phyloP scores from a whole-genome alignment of 2,113 vertebrate species.

The Procavia capensis region DNA sequence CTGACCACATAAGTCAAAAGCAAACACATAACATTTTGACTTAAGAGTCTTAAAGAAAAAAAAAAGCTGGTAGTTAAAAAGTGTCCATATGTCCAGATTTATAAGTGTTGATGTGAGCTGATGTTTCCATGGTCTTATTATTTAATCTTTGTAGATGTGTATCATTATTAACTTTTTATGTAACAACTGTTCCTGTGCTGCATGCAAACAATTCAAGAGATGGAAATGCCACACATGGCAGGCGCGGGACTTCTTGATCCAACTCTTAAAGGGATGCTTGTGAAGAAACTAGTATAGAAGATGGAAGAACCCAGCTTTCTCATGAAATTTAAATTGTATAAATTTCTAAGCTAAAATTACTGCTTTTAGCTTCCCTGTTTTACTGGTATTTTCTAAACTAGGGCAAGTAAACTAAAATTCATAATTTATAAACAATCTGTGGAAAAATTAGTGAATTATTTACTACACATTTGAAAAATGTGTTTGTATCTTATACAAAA shows the following conservation, averaged over 20 bases:
- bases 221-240: neutral
- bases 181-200: constrained; percentile 85
- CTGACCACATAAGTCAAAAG: neutral
- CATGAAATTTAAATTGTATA: constrained; percentile 74
- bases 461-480: constrained; percentile 88
- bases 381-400: constrained; percentile 88
- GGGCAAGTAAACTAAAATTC: constrained; percentile 90
- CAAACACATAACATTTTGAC: neutral
- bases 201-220: constrained; percentile 72
- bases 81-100: constrained; percentile 68
- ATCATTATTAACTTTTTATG: constrained; percentile 89
- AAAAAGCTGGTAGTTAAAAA: neutral
- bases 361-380: constrained; percentile 79
- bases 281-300: constrained; percentile 62
- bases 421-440: constrained; percentile 92
- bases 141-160: constrained; percentile 76
- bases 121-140: constrained; percentile 76
- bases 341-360: constrained; percentile 80
- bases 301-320: constrained; percentile 78
- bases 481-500: constrained; percentile 89
- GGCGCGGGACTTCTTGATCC: constrained; percentile 17
- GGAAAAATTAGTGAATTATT: constrained; percentile 89
- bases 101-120: constrained; percentile 62
- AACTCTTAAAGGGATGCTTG: constrained; percentile 64
- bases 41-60: constrained; percentile 70